Conservation (phyloP, 1,140 invertebrate species). For the Drosophila sechellia region DNA sequence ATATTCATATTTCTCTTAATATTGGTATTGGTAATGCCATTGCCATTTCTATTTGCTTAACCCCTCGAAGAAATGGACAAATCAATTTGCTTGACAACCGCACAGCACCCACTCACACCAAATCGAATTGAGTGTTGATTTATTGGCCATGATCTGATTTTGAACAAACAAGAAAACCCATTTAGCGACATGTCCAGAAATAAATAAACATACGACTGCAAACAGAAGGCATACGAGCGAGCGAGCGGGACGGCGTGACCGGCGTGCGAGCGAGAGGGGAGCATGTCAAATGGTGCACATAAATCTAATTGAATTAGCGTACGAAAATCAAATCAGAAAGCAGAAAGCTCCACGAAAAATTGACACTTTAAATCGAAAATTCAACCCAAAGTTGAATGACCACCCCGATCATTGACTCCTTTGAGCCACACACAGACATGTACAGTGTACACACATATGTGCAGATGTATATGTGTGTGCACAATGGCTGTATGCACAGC, state of each 20-base stretch:
- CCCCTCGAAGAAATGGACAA: conserved; percentile 44
- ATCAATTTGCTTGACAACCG: conserved; percentile 48
- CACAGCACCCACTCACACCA: conserved; percentile 10
- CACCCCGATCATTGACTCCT: conserved; percentile 31
- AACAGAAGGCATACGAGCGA: conserved; percentile 1
- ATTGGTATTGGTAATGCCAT: too few relatives aligned
- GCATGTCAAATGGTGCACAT: conserved; percentile 70
- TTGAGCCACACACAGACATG: conserved; percentile 6
- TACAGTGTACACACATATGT: background rate
- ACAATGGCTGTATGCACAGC: conserved; percentile 6
- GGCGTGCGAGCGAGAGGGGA: conserved; percentile 3
- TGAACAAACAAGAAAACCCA: conserved; percentile 76
- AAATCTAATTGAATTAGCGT: conserved; percentile 79
- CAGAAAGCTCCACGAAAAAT: conserved; percentile 51
- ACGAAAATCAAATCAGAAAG: conserved; percentile 71
- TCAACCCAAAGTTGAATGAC: conserved; percentile 32
- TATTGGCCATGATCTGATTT: conserved; percentile 81
- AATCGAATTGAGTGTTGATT: conserved; percentile 79
- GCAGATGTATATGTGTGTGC: background rate
- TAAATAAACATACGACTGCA: conserved; percentile 55
- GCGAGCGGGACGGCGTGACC: too few relatives aligned
- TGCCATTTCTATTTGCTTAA: conserved; percentile 12
- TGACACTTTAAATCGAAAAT: conserved; percentile 54
- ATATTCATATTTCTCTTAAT: background rate
- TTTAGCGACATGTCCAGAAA: conserved; percentile 75